These are phyloP conservation scores for Acronicta aceris DNA, from an alignment of 2,888 invertebrate species.

Conservation along the genomic window DNA sequence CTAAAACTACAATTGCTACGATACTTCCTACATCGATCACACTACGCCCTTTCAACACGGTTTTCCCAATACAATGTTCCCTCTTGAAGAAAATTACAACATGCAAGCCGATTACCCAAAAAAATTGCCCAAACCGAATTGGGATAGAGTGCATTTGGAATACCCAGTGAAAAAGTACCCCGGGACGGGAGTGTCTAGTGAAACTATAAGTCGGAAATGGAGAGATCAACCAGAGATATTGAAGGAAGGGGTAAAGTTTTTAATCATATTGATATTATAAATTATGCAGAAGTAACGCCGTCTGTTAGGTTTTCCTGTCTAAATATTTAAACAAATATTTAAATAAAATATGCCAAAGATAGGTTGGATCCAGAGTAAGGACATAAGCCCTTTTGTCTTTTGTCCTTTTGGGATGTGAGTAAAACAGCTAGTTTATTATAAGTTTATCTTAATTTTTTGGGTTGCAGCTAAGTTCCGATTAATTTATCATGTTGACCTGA, in stretches of 20 bases:
- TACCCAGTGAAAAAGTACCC: slow-evolving; percentile 76
- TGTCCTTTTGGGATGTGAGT: too few relatives aligned
- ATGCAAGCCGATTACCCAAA: slow-evolving; percentile 78
- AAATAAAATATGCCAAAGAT: too few relatives aligned
- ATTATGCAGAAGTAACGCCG: neutral
- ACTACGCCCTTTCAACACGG: neutral
- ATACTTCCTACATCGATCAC: slow-evolving; percentile 20
- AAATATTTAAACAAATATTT: too few relatives aligned
- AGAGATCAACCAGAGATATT: slow-evolving; percentile 70
- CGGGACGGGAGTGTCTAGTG: slow-evolving; percentile 70
- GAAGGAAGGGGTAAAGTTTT: slow-evolving; percentile 63
- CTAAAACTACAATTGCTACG: slow-evolving; percentile 10
- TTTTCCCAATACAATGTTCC: slow-evolving; percentile 12
- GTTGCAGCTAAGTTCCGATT: too few relatives aligned
- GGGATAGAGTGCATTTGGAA: slow-evolving; percentile 75
- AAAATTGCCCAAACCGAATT: slow-evolving; percentile 63
- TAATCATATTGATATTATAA: slow-evolving; percentile 4
- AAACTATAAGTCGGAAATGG: slow-evolving; percentile 70
- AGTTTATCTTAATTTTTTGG: too few relatives aligned
- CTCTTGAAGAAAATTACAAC: slow-evolving; percentile 28
- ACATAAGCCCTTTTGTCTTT: too few relatives aligned
- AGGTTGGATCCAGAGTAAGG: too few relatives aligned
- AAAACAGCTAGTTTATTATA: too few relatives aligned
- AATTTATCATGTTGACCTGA: too few relatives aligned
- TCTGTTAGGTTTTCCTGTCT: too few relatives aligned